These are phyloP conservation scores for Brachionus calyciflorus DNA, from an alignment of 1,140 invertebrate species.

Conservation along the genomic window DNA sequence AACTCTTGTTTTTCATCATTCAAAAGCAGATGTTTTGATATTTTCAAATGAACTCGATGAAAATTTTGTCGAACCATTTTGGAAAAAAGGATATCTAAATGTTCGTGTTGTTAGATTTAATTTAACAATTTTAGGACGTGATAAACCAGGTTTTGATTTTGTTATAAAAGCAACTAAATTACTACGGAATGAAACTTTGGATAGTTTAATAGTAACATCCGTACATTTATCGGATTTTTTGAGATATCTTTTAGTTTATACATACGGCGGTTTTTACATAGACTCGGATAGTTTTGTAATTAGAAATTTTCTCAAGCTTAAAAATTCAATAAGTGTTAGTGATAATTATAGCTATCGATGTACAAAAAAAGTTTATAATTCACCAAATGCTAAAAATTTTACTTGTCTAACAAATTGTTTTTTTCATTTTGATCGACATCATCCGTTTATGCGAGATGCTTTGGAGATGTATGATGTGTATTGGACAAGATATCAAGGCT, in stretches of 20 bases:
- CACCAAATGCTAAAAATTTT: not conserved
- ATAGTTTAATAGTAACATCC: not conserved
- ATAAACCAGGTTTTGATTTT: not conserved
- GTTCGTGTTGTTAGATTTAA: not conserved
- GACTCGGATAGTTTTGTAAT: not conserved
- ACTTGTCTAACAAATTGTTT: constrained; percentile 1
- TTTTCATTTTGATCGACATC: constrained; percentile 8
- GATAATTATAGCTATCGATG: not conserved
- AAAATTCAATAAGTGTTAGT: not conserved
- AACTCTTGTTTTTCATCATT: not conserved
- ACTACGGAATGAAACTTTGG: not conserved
- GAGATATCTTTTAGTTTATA: not conserved
- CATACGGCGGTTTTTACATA: not conserved
- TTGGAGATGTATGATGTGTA: not conserved
- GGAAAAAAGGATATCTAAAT: not conserved
- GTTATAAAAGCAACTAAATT: not conserved
- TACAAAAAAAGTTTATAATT: not conserved
- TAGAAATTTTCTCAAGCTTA: not conserved
- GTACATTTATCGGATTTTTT: constrained; percentile 15
- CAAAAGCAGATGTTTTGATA: constrained; percentile 2
- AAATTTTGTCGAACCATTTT: not conserved
- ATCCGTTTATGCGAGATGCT: constrained; percentile 6
- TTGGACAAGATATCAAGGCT: constrained; percentile 11
- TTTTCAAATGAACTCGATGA: constrained; percentile 1
- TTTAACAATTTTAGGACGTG: not conserved